Percentiles rank a stretch among this genome's conserved stretches.
Conservation (phyloP, 2,113 vertebrate genomes). For the Pomatostomus ruficeps region DNA sequence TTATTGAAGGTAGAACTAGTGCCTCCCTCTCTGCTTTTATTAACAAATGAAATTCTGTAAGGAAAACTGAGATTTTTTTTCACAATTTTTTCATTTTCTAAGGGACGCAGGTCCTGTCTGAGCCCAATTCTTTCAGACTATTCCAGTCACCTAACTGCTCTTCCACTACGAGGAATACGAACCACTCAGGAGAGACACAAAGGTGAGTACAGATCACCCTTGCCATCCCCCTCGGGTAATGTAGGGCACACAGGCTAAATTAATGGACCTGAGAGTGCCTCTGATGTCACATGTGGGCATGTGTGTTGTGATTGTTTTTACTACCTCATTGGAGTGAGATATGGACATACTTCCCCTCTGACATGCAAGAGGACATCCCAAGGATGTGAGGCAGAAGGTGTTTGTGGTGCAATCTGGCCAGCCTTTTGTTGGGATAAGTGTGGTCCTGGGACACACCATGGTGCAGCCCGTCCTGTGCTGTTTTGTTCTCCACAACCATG, state of each 20-base stretch:
- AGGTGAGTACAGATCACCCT: neutral
- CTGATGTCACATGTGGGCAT: neutral
- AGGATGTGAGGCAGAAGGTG: neutral
- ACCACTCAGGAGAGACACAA: neutral
- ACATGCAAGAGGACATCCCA: neutral
- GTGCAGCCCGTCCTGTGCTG: neutral
- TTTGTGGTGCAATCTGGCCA: neutral
- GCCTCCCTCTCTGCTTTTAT: slow-evolving; percentile 46
- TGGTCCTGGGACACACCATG: neutral
- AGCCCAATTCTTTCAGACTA: neutral
- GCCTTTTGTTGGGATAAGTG: neutral
- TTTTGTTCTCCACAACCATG: neutral
- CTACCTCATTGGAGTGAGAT: neutral
- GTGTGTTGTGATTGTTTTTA: neutral
- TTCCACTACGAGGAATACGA: neutral
- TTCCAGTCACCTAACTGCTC: neutral
- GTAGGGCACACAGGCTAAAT: neutral
- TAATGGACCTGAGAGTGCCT: neutral
- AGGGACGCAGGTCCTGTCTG: neutral
- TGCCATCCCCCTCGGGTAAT: neutral
- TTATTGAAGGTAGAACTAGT: slow-evolving; percentile 35
- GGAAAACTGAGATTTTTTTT: neutral
- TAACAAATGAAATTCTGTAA: slow-evolving; percentile 35
- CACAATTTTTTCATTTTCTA: neutral
- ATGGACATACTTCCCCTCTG: neutral